Conservation (phyloP, 37 sponge, comb jelly and placozoan genomes). For the Eunapius fragilis region DNA sequence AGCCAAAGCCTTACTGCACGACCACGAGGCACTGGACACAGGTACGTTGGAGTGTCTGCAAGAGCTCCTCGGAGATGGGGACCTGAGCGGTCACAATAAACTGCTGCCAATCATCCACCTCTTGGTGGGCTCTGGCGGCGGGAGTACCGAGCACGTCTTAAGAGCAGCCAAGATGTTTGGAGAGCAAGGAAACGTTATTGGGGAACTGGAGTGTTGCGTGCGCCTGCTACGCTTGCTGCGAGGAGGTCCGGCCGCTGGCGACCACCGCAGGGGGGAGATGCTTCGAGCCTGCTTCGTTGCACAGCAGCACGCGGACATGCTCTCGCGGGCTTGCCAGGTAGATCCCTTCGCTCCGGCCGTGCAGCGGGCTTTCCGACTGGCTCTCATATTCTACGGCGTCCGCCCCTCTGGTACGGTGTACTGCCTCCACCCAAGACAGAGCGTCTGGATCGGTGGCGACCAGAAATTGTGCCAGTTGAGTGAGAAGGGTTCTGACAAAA, state of each 20-base stretch:
- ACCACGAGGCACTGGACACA: background rate
- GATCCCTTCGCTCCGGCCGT: background rate
- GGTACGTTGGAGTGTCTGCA: background rate
- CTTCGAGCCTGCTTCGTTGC: background rate
- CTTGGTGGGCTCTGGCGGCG: background rate
- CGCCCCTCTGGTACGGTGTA: background rate
- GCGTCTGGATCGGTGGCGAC: background rate
- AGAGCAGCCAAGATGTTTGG: background rate
- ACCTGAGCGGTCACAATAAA: background rate
- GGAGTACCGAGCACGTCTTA: background rate
- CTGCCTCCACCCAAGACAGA: background rate
- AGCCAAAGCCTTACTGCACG: background rate
- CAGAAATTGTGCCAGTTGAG: background rate
- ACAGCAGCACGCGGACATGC: background rate
- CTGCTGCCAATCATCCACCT: background rate
- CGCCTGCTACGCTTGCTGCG: background rate
- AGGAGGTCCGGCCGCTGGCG: background rate
- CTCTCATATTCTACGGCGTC: background rate
- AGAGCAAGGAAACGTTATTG: background rate
- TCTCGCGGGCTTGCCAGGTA: background rate
- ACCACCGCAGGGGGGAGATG: background rate
- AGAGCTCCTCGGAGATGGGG: background rate
- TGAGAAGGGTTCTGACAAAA: background rate
- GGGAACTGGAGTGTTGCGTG: background rate
- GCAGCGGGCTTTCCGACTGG: background rate